Percentiles rank a stretch among this genome's conserved stretches.
These are phyloP conservation scores for Chiloscyllium punctatum DNA, from an alignment of 2,797 vertebrate genomes.

Conservation along the genomic window DNA sequence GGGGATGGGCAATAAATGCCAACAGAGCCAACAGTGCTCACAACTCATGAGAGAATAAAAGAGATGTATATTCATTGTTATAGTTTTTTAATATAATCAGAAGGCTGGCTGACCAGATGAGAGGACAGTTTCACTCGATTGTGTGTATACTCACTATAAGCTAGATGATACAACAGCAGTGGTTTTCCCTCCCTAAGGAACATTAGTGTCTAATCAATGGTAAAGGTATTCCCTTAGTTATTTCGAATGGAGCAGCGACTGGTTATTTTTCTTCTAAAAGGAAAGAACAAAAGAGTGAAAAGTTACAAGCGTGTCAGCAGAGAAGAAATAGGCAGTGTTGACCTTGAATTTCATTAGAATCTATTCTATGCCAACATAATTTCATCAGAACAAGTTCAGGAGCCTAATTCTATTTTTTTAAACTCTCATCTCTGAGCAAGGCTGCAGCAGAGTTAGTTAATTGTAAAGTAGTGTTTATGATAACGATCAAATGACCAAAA, in stretches of 20 bases:
- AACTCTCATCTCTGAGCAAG: neutral
- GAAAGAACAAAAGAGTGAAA: neutral
- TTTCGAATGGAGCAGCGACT: neutral
- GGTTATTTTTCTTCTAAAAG: neutral
- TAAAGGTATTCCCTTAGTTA: neutral
- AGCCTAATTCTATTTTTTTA: neutral
- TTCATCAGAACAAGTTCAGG: neutral
- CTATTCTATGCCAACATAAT: neutral
- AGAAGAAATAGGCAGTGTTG: neutral
- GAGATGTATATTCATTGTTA: neutral
- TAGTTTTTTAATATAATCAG: neutral
- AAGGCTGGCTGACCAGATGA: neutral
- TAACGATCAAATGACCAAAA: neutral
- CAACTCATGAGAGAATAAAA: too few relatives aligned
- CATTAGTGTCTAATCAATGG: neutral
- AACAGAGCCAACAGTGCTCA: too few relatives aligned
- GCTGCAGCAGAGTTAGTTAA: too few relatives aligned
- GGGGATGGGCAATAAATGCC: too few relatives aligned
- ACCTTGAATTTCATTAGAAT: neutral
- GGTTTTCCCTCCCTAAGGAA: neutral
- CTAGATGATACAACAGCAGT: neutral
- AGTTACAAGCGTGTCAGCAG: neutral
- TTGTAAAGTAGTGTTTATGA: neutral
- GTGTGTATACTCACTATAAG: neutral
- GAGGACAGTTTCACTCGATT: neutral